These are phyloP conservation scores for Propithecus deckenii DNA, from an alignment of 2,797 vertebrate species.

Conservation along the genomic window DNA sequence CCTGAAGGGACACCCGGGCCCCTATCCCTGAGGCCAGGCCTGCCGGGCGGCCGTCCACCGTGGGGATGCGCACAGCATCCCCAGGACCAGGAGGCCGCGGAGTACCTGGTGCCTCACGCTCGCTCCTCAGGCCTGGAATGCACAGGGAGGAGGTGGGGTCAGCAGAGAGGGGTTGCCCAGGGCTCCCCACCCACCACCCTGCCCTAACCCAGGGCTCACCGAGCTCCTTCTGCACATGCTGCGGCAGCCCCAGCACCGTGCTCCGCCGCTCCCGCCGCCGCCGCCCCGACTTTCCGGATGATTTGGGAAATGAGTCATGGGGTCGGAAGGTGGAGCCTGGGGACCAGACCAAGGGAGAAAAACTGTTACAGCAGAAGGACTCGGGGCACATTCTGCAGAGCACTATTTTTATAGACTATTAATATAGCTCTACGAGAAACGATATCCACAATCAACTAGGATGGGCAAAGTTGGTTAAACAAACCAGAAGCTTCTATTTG, in stretches of 20 bases:
- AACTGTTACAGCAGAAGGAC: slow-evolving; percentile 26
- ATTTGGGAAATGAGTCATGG: slow-evolving; percentile 86
- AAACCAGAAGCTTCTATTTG: not conserved
- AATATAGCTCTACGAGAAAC: not conserved
- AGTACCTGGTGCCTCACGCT: slow-evolving; percentile 57
- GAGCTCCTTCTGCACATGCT: slow-evolving; percentile 96
- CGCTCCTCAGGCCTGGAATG: slow-evolving; percentile 81
- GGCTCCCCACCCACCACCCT: not conserved
- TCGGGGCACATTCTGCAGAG: not conserved
- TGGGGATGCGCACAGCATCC: slow-evolving; percentile 85
- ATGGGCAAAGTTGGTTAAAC: not conserved
- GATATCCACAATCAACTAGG: not conserved
- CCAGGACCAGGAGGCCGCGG: slow-evolving; percentile 41
- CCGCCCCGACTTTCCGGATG: slow-evolving; percentile 84
- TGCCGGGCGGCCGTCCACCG: slow-evolving; percentile 86
- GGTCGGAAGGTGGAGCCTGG: slow-evolving; percentile 89
- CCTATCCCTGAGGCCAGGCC: slow-evolving; percentile 81
- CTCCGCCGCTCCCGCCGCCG: slow-evolving; percentile 92
- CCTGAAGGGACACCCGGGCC: slow-evolving; percentile 90
- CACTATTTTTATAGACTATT: not conserved
- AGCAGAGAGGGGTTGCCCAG: rapidly evolving
- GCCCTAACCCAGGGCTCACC: slow-evolving; percentile 83
- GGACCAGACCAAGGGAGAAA: slow-evolving; percentile 24
- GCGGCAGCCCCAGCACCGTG: slow-evolving; percentile 96
- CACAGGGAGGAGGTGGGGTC: not conserved